Base-by-base conservation (phyloP, 2,888 invertebrate species). In the Adineta ricciae region DNA sequence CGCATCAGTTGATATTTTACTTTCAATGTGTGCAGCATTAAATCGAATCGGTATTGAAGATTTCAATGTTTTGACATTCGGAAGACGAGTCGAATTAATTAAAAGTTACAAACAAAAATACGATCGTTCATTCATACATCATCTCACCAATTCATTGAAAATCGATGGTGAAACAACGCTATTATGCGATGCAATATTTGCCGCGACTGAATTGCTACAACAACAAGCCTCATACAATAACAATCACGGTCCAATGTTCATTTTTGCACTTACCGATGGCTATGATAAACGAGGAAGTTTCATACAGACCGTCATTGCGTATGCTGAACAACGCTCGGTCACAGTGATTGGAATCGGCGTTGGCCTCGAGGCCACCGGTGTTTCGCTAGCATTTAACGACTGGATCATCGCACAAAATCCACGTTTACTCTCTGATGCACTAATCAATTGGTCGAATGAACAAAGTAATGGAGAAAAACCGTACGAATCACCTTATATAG, bases 391-490 rank as follows among this genome's bases (percentile, higher is more conserved):
- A 73, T 73, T 73, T 38, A 73, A 73, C 38, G 73, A 73, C 38
- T 73, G 73, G 73, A 73, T 73, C 24, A 27, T 38, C 24, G 73
- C 36, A 73, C 73, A 73, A 73, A 73, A 73, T 73, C 73, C 73
- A 36, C 19, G 36, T 73, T 27, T 73, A 73, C 7, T 73, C 24
- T 73, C 38, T 38, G 73, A 73, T 38, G 73, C 38, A 21, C 8
- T 73, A 4, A 73, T 73, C 24, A 32, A 73, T 11, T 38, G 73
- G 73, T 73, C 73, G 8, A 73, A 36, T 73, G 73, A 73, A 73
- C 73, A 27, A 73, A 73, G 36, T 27, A 38, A 73, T 41, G 73
- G 73, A 38, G 38, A 38, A 38, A 73, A 36, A 73, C 73, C 73
- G 1, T 5, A 73, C 8, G 73, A 73, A 21, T 46, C 36, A 19